Evolutionary conservation across 2,888 invertebrate species (phyloP).

Genomic region (Autographa gamma): DNA sequence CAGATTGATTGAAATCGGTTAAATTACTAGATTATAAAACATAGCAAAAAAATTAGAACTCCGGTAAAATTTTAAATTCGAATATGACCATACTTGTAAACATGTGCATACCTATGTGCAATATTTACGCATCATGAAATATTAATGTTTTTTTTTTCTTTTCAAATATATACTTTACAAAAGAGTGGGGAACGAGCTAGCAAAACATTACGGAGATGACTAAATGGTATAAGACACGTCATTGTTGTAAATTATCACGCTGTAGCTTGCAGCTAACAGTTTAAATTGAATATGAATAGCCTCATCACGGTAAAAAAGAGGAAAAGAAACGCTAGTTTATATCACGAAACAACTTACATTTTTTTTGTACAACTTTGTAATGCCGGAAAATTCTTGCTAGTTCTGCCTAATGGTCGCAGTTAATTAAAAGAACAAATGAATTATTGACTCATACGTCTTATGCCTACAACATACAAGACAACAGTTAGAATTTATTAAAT

Average conservation of each 20-base stretch:
- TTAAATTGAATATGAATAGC: slow-evolving; percentile 35
- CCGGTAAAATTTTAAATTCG: no score
- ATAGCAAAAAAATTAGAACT: no score
- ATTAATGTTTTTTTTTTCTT: no score
- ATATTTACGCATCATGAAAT: no score
- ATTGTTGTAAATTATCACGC: slow-evolving; percentile 22
- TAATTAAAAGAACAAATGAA: slow-evolving; percentile 46
- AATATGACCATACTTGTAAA: no score
- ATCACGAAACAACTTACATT: slow-evolving; percentile 34
- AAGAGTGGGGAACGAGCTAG: slow-evolving; percentile 5
- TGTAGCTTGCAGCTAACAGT: slow-evolving; percentile 25
- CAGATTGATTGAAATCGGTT: no score
- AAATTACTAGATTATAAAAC: no score
- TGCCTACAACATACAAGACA: slow-evolving; percentile 5
- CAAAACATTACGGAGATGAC: slow-evolving; percentile 14
- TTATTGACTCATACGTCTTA: slow-evolving; percentile 28
- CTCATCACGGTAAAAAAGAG: slow-evolving; percentile 34
- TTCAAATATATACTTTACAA: not conserved
- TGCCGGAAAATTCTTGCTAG: slow-evolving; percentile 42
- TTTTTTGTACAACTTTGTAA: slow-evolving; percentile 33
- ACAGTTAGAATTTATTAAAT: slow-evolving; percentile 25
- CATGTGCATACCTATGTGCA: no score
- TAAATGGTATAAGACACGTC: slow-evolving; percentile 21
- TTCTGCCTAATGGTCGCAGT: slow-evolving; percentile 31
- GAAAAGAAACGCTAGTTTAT: slow-evolving; percentile 33